Percentiles rank a stretch among this genome's conserved stretches.
Conservation (phyloP, 2,113 vertebrate species). For the Motacilla alba region DNA sequence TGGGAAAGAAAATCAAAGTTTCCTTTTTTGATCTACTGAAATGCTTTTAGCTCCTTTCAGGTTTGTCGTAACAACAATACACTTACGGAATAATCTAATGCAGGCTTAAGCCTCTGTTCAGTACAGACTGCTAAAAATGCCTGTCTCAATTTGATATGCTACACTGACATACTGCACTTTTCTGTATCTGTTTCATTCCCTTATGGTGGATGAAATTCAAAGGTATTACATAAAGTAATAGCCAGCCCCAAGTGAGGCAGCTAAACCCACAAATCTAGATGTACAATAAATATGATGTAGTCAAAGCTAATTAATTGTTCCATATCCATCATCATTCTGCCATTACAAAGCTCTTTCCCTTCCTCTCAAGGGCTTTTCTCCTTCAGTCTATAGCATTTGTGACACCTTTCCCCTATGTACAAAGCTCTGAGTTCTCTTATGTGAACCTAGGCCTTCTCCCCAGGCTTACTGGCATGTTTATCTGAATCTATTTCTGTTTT, state of each 20-base stretch:
- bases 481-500: neutral
- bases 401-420: neutral
- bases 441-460: neutral
- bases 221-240: conserved; percentile 17
- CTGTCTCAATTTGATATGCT: conserved; percentile 54
- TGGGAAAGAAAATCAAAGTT: conserved; percentile 14
- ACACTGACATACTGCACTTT: conserved; percentile 40
- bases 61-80: conserved; percentile 50
- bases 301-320: conserved; percentile 39
- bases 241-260: conserved; percentile 17
- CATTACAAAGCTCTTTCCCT: neutral
- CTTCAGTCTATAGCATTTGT: neutral
- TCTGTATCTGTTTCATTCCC: conserved; percentile 51
- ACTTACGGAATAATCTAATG: conserved; percentile 39
- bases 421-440: neutral
- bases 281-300: neutral
- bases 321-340: conserved; percentile 36
- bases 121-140: conserved; percentile 41
- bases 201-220: conserved; percentile 31
- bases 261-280: neutral
- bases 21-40: conserved; percentile 10
- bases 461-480: neutral
- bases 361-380: conserved; percentile 18
- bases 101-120: neutral
- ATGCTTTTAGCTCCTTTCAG: conserved; percentile 63